Base-by-base conservation (phyloP, 2,888 invertebrate species). In the Stratiomys singularior region DNA sequence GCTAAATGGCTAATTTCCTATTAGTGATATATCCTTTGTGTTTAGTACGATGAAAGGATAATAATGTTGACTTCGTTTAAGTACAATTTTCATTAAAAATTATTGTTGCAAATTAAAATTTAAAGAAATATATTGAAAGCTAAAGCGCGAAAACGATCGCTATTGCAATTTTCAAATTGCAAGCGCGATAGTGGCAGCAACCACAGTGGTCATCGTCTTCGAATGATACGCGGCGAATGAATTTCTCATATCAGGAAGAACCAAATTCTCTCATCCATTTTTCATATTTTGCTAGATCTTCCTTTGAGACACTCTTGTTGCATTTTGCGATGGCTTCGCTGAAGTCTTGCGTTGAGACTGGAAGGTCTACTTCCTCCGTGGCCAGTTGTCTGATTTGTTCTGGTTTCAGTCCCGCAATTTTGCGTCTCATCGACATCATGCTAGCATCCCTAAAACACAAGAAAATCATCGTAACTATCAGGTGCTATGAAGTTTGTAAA, bases 181-280 rank as follows among this genome's bases (percentile, higher is more conserved):
- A 37, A 23, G 4, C 58, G 23, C 13, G n/a, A 11, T 66, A n/a
- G 30, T 66, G 21, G 27, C 44, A 69, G 69, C 47, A 47, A 21
- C 47, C 64, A 64, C n/a, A 2, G 64, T 28, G n/a, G 30, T 30
- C 11, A 30, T 64, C 30, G 64, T 64, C 18, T 64, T n/a, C 30
- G 15, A 52, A n/a, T 13, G 18, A 52, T 9, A 52, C 4, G 56
- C 23, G 13, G 25, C 23, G 52, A 15, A 7, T 1, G 7, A 11
- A 11, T 1, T 56, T 2, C 28, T 58, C 60, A 81, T 84, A 86
- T 87, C 87, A 87, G 84, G 87, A 87, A 78, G 87, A 87, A 77
- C 99, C 99, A 85, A 96, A 99, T 87, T 99, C 98, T 58, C 91
- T 91, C 96, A 99, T 98, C 99, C 99, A 99, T 84, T 94, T 93